Percentiles rank a stretch among this genome's conserved stretches.
Conservation (phyloP, 2,797 vertebrate genomes). For the Tolypeutes matacus region DNA sequence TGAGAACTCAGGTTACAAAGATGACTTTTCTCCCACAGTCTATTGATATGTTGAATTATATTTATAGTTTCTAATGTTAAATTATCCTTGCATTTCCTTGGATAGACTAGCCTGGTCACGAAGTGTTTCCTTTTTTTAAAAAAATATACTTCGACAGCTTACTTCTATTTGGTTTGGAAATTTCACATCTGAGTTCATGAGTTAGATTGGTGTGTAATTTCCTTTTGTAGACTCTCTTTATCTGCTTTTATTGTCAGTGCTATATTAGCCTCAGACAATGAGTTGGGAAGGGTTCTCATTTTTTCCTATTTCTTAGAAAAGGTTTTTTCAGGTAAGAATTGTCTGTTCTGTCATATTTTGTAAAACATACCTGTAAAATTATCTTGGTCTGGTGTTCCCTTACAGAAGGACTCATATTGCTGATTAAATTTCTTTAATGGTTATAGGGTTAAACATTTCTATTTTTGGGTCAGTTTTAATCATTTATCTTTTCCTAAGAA, state of each 20-base stretch:
- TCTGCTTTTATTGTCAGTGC: slow-evolving; percentile 11
- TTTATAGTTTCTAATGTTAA: not conserved
- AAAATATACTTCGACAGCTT: not conserved
- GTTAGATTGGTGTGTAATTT: slow-evolving; percentile 10
- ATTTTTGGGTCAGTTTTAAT: slow-evolving; percentile 23
- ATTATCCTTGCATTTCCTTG: slow-evolving; percentile 11
- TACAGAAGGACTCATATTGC: not conserved
- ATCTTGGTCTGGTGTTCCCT: not conserved
- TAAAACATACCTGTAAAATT: slow-evolving; percentile 35
- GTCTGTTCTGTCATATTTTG: slow-evolving; percentile 31
- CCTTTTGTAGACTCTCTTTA: not conserved
- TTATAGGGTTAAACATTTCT: slow-evolving; percentile 59
- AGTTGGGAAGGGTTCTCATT: slow-evolving; percentile 1
- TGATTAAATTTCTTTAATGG: not conserved
- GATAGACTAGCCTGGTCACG: not conserved
- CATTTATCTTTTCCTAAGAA: not conserved
- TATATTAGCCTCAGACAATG: not conserved
- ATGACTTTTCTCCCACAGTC: not conserved
- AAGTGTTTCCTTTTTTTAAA: not conserved
- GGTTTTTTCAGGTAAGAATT: slow-evolving; percentile 1
- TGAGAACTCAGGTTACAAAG: not conserved
- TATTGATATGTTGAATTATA: not conserved
- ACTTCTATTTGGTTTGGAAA: not conserved
- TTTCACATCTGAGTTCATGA: slow-evolving; percentile 41
- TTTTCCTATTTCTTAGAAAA: not conserved